Base-by-base conservation (phyloP, 2,113 vertebrate genomes). In the Phalacrocorax brasilianus region DNA sequence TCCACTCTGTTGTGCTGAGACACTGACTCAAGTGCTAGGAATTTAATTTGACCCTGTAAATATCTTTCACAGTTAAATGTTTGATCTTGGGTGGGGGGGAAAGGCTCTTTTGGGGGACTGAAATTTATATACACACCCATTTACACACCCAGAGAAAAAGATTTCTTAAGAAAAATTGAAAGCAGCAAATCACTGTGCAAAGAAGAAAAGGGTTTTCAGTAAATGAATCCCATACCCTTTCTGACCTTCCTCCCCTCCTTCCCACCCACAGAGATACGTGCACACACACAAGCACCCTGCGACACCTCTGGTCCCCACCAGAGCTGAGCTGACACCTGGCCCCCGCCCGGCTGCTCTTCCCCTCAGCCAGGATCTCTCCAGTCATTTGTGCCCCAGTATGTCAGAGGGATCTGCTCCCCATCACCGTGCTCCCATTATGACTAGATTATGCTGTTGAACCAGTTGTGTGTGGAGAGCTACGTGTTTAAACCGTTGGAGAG, bases 281-380 rank as follows among this genome's bases (percentile, higher is more conserved):
- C 22, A 26, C 24, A 8, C 32, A 35, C 20, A 35, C 20, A 35
- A 3, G 16, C 3, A 3, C 44, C 9, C 22, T 8, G 63, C 68
- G 65, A 6, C 18, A 56, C 15, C 74, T 61, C 65, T 42, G 20
- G 26, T 62, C n/a, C n/a, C 33, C 38, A 10, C 10, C 8, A 26
- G 45, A 65, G 58, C 33, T 1, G 0, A 79, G 47, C 32, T 65
- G 62, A 44, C 2, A 3, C 50, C 11, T 0, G 1, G 9, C 19
- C 21, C 44, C 22, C 62, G 40, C 23, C 38, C 0, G 0, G 14
- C 23, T 45, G 22, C 56, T 87, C 33, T 87, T 19, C 42, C 44
- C n/a, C 32, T n/a, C n/a, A 53, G 6, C 26, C 49, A 91, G 15
- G 22, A 63, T 24, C 32, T 59, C 56, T 47, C 22, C 82, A 79